Conservation (phyloP, 1,140 invertebrate species). For the Drosophila chauvacae region DNA sequence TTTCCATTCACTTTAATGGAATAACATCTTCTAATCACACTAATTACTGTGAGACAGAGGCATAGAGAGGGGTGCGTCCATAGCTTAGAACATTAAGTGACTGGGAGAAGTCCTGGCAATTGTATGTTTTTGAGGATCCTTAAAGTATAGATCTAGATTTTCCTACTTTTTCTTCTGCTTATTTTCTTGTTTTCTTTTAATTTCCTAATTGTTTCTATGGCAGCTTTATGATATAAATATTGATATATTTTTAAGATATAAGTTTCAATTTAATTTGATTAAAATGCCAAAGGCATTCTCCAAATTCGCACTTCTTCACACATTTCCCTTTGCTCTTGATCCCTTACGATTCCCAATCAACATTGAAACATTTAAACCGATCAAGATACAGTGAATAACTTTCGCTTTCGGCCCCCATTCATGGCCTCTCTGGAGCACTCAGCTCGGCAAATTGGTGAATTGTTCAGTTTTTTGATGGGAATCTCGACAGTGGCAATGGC, state of each 20-base stretch:
- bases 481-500: background rate
- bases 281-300: background rate
- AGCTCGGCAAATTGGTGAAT: constrained; percentile 12
- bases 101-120: no score
- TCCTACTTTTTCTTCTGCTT: no score
- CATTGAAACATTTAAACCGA: background rate
- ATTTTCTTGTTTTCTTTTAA: no score
- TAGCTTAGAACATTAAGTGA: no score
- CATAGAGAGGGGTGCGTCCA: no score
- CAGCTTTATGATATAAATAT: no score
- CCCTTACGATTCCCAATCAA: constrained; percentile 9
- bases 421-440: constrained; percentile 24
- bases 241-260: no score
- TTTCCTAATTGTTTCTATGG: no score
- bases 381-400: constrained; percentile 12
- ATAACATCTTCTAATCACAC: background rate
- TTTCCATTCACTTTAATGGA: background rate
- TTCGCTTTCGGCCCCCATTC: constrained; percentile 17
- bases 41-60: background rate
- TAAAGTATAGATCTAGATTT: no score
- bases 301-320: background rate
- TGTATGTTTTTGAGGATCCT: no score
- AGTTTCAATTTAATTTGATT: background rate
- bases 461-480: constrained; percentile 6
- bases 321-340: background rate